Evolutionary conservation across 2,888 invertebrate genomes (phyloP).

Genomic region (Patella depressa): DNA sequence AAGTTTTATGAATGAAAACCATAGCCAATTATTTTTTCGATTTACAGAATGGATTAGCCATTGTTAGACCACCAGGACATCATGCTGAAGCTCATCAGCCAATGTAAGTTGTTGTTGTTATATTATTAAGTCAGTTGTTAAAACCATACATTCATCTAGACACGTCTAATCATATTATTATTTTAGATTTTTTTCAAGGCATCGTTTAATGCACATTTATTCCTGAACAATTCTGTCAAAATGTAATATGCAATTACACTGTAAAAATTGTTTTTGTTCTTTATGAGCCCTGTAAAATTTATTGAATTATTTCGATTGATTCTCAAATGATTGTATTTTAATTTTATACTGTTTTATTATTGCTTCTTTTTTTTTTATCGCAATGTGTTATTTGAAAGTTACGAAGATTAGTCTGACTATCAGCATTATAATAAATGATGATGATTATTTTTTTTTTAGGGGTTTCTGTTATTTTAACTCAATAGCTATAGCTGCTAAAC

Average conservation of each 20-base stretch:
- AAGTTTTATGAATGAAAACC: no score
- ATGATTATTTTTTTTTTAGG: slow-evolving; percentile 53
- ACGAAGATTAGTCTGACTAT: not conserved
- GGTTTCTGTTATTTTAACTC: slow-evolving; percentile 99
- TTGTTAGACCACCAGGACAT: slow-evolving; percentile 95
- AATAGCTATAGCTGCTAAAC: slow-evolving; percentile 92
- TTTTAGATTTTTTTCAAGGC: no score
- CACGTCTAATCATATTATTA: no score
- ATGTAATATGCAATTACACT: no score
- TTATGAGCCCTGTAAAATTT: no score
- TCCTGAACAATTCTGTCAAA: no score
- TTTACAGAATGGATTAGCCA: slow-evolving; percentile 88
- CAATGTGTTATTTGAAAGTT: not conserved
- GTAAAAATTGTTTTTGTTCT: no score
- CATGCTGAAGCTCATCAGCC: slow-evolving; percentile 94
- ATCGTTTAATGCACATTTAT: no score
- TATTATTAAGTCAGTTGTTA: not conserved
- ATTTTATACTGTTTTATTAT: not conserved
- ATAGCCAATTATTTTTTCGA: no score
- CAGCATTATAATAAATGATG: not conserved
- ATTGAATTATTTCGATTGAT: no score
- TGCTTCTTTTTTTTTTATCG: not conserved
- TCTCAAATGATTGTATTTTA: not conserved
- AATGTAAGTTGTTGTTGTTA: slow-evolving; percentile 77
- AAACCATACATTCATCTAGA: no score